These are phyloP conservation scores for Abrostola tripartita DNA, from an alignment of 2,888 invertebrate species.

Conservation along the genomic window DNA sequence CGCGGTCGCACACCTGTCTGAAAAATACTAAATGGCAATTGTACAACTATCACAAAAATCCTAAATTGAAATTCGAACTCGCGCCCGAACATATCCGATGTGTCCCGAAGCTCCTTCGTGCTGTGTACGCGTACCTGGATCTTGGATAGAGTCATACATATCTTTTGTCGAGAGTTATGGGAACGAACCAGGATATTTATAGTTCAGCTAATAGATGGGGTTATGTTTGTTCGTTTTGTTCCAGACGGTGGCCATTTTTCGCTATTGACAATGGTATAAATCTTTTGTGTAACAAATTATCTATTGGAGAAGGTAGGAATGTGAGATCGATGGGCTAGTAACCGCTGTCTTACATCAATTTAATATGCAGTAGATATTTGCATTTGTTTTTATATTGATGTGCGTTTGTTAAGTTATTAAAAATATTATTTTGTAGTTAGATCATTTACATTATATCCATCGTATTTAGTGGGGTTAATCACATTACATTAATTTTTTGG, in stretches of 20 bases:
- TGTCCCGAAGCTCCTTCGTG: conserved; percentile 17
- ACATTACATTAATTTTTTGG: no score
- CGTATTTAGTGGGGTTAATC: no score
- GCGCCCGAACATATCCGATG: conserved; percentile 2
- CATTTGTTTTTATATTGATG: background rate
- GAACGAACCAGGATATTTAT: conserved; percentile 68
- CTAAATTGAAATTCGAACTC: background rate
- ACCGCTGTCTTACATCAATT: background rate
- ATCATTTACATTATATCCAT: no score
- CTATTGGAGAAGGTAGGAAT: conserved; percentile 25
- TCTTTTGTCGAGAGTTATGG: conserved; percentile 69
- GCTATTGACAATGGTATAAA: conserved; percentile 59
- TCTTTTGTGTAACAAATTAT: conserved; percentile 53
- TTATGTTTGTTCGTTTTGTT: conserved; percentile 50
- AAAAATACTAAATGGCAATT: background rate
- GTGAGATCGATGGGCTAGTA: background rate
- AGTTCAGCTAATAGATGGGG: conserved; percentile 65
- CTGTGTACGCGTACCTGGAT: conserved; percentile 52
- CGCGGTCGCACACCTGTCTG: no score
- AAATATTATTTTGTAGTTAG: no score
- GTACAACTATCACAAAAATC: background rate
- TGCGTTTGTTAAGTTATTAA: no score
- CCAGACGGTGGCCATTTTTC: conserved; percentile 54
- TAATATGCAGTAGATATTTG: background rate
- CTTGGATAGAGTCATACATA: conserved; percentile 71